Conservation (phyloP, 2,797 vertebrate genomes). For the Acipenser oxyrinchus region DNA sequence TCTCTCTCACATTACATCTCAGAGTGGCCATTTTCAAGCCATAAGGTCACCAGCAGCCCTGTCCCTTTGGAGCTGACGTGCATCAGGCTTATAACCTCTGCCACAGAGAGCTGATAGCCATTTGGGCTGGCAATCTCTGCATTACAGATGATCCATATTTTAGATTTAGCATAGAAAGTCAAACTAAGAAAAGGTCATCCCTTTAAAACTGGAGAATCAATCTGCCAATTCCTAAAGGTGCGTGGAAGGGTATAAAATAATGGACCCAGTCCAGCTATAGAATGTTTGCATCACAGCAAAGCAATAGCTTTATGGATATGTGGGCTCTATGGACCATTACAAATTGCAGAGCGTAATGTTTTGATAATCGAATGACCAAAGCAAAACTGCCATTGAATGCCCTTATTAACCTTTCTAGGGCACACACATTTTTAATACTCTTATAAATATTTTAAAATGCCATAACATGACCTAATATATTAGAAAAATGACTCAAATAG, state of each 20-base stretch:
- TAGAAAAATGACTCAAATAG: constrained; percentile 35
- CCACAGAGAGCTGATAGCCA: constrained; percentile 50
- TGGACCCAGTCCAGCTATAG: too few relatives aligned
- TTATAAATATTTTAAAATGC: constrained; percentile 71
- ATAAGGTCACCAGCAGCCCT: constrained; percentile 57
- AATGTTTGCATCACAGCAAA: too few relatives aligned
- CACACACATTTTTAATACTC: constrained; percentile 46
- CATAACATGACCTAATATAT: constrained; percentile 64
- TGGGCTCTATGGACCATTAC: constrained; percentile 26
- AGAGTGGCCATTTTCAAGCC: constrained; percentile 58
- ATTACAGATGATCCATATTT: constrained; percentile 20
- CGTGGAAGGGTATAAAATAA: too few relatives aligned
- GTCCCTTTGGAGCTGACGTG: constrained; percentile 48
- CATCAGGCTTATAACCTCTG: constrained; percentile 60
- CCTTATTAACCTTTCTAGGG: constrained; percentile 51
- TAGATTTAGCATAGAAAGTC: too few relatives aligned
- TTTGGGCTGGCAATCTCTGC: constrained; percentile 52
- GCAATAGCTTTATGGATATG: too few relatives aligned
- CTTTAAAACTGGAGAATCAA: too few relatives aligned
- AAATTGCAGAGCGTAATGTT: constrained; percentile 38
- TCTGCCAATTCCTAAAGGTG: too few relatives aligned
- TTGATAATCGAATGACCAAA: constrained; percentile 54
- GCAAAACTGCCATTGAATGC: constrained; percentile 47
- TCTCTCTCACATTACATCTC: constrained; percentile 56
- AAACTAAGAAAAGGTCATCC: too few relatives aligned